phyloP scores from a whole-genome alignment of 2,888 invertebrate species.

The Pachliopta kotzebuea region DNA sequence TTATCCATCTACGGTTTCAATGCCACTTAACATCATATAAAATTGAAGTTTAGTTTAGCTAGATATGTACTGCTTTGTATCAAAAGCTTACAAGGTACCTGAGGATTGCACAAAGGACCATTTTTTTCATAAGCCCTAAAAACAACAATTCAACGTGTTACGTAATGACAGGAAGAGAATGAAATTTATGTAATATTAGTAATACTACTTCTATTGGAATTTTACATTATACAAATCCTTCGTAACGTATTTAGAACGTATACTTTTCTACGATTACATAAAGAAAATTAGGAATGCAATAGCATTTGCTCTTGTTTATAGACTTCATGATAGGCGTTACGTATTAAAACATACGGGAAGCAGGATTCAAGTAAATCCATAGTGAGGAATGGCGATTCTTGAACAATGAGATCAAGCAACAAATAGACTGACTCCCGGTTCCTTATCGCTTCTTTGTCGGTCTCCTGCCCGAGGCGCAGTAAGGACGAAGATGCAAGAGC shows the following conservation, averaged over 20 bases:
- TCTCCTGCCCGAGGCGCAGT: constrained; percentile 95
- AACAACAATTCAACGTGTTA: background rate
- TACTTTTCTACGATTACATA: constrained; percentile 27
- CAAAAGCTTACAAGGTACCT: too few relatives aligned
- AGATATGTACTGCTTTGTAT: too few relatives aligned
- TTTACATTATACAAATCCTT: constrained; percentile 13
- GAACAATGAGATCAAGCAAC: constrained; percentile 97
- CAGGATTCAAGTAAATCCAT: constrained; percentile 99
- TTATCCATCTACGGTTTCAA: too few relatives aligned
- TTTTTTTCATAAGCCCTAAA: background rate
- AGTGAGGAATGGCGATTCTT: constrained; percentile 98
- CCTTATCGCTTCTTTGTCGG: constrained; percentile 94
- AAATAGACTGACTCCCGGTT: constrained; percentile 98
- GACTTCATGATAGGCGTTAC: constrained; percentile 98
- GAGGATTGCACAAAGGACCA: background rate
- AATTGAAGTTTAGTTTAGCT: too few relatives aligned
- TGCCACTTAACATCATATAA: too few relatives aligned
- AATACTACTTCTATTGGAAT: constrained; percentile 31
- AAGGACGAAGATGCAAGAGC: constrained; percentile 97
- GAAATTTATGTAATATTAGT: constrained; percentile 22
- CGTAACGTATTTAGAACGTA: constrained; percentile 18
- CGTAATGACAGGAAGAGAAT: constrained; percentile 3
- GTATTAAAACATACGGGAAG: constrained; percentile 98
- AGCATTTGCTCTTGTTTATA: constrained; percentile 92
- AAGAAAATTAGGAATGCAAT: constrained; percentile 59